Evolutionary conservation across 2,888 invertebrate species (phyloP).

Genomic region (Ligdia adustata): DNA sequence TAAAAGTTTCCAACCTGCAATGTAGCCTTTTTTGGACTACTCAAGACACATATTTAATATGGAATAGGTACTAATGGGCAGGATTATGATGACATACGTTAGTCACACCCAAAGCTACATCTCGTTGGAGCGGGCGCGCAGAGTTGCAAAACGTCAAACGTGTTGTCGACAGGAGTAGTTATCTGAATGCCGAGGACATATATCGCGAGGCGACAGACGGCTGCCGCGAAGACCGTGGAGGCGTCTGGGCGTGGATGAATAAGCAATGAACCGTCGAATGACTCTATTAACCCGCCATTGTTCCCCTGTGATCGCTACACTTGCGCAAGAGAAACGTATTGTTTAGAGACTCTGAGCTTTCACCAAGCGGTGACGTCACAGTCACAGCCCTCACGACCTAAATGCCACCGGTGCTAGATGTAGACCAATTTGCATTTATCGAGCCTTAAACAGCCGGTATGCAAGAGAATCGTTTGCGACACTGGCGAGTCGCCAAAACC

Average conservation of each 20-base stretch:
- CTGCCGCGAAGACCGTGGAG: conserved; percentile 54
- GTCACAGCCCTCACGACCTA: conserved; percentile 68
- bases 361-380: conserved; percentile 72
- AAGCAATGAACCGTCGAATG: conserved; percentile 82
- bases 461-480: conserved; percentile 49
- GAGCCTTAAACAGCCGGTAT: conserved; percentile 58
- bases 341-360: conserved; percentile 63
- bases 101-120: conserved; percentile 1
- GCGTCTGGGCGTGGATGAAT: conserved; percentile 82
- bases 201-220: conserved; percentile 64
- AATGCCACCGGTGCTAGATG: conserved; percentile 68
- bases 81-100: no score
- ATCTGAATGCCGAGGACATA: conserved; percentile 58
- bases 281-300: conserved; percentile 81
- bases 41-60: no score
- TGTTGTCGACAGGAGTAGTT: conserved; percentile 40
- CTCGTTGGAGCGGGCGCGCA: conserved; percentile 9
- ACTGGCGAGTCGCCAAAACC: conserved; percentile 52
- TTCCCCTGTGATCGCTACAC: conserved; percentile 67
- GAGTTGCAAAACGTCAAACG: conserved; percentile 13
- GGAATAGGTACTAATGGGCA: no score
- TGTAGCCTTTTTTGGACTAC: no score
- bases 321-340: conserved; percentile 81
- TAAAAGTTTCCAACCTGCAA: no score
- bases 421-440: conserved; percentile 70